phyloP scores from a whole-genome alignment of 2,888 invertebrate genomes.

The Plagiodera versicolora region DNA sequence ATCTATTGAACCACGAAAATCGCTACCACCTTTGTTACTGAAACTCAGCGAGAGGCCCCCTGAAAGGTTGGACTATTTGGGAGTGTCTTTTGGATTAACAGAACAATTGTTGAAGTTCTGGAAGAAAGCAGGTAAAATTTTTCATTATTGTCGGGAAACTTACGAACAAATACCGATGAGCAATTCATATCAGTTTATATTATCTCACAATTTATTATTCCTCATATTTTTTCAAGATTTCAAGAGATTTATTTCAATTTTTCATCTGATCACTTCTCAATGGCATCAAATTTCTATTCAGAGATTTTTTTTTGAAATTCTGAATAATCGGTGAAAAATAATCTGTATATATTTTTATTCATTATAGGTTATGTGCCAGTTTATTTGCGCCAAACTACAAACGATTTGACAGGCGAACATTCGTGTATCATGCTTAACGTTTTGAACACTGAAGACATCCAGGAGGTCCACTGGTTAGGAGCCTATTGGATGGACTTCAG shows the following conservation, averaged over 20 bases:
- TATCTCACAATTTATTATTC: background rate
- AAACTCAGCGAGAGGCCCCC: constrained; percentile 83
- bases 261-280: too few relatives aligned
- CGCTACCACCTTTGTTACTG: constrained; percentile 85
- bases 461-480: constrained; percentile 66
- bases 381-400: constrained; percentile 88
- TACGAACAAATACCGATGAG: too few relatives aligned
- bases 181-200: too few relatives aligned
- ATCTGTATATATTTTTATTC: background rate
- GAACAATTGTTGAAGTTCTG: constrained; percentile 90
- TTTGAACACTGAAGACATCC: constrained; percentile 55
- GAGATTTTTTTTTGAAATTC: too few relatives aligned
- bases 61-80: constrained; percentile 88
- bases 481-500: constrained; percentile 88
- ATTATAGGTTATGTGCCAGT: constrained; percentile 68
- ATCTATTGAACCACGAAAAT: constrained; percentile 73
- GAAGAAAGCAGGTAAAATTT: constrained; percentile 53
- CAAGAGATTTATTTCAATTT: background rate
- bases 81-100: constrained; percentile 92
- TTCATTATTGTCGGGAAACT: too few relatives aligned
- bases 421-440: constrained; percentile 93
- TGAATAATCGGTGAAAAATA: background rate
- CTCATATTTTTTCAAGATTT: too few relatives aligned
- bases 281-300: too few relatives aligned
- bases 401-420: constrained; percentile 96